phyloP scores from a whole-genome alignment of 2,113 vertebrate species.

The Tachysurus fulvidraco region DNA sequence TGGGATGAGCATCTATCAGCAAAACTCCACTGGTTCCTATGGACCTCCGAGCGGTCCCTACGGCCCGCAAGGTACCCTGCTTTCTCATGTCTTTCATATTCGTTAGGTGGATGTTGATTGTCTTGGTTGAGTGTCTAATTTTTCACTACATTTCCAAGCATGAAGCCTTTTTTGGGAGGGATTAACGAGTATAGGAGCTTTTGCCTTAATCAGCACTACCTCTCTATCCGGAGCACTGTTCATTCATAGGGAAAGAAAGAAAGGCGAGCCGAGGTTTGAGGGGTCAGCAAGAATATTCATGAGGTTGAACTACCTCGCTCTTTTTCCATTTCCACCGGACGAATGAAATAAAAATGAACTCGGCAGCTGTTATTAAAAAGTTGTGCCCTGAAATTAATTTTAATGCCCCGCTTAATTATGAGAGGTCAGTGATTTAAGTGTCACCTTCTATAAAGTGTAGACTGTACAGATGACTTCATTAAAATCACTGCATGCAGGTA shows the following conservation, averaged over 20 bases:
- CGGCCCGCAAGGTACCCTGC: conserved; percentile 85
- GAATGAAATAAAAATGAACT: conserved; percentile 57
- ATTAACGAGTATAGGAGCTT: background rate
- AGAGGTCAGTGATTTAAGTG: conserved; percentile 46
- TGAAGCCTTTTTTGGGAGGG: background rate
- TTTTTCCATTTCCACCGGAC: conserved; percentile 60
- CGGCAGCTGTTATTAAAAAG: conserved; percentile 26
- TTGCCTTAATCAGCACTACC: background rate
- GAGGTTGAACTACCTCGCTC: conserved; percentile 60
- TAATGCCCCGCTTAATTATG: conserved; percentile 48
- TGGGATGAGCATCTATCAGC: conserved; percentile 84
- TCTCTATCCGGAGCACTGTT: background rate
- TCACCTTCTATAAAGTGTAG: background rate
- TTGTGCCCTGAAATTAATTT: conserved; percentile 52
- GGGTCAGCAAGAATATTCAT: conserved; percentile 66
- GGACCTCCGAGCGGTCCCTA: conserved; percentile 90
- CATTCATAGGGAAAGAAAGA: conserved; percentile 13
- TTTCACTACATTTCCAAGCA: background rate
- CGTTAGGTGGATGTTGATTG: background rate
- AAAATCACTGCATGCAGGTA: conserved; percentile 31
- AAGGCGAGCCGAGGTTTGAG: conserved; percentile 44
- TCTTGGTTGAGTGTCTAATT: background rate
- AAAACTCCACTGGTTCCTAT: conserved; percentile 84
- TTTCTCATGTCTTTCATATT: background rate
- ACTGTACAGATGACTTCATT: conserved; percentile 51